These are phyloP conservation scores for Hapalemur alaotrensis DNA, from an alignment of 2,797 vertebrate genomes.

Conservation along the genomic window DNA sequence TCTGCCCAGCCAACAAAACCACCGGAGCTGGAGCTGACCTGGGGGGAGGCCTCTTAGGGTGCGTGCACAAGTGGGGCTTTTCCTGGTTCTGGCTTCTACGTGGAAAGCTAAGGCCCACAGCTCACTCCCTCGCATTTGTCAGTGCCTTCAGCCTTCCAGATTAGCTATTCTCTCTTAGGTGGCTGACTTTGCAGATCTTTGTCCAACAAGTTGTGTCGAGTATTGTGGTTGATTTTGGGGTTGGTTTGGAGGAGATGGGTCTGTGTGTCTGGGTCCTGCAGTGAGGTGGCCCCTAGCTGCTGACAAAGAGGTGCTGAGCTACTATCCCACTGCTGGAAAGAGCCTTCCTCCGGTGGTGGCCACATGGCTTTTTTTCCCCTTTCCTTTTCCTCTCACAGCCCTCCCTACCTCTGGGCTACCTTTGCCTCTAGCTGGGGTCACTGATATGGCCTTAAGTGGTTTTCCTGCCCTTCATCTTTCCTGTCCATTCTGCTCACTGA, in stretches of 20 bases:
- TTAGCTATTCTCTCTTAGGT: conserved; percentile 3
- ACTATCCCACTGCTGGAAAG: background rate
- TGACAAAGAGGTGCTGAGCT: background rate
- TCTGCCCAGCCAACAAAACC: background rate
- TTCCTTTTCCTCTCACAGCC: background rate
- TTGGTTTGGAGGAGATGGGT: background rate
- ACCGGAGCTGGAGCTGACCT: background rate
- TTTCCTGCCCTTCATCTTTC: background rate
- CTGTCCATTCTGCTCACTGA: background rate
- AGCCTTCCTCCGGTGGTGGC: background rate
- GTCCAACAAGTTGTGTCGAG: background rate
- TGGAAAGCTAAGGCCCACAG: background rate
- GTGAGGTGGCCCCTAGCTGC: background rate
- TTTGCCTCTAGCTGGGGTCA: background rate
- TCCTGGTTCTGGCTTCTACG: background rate
- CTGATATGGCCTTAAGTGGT: background rate
- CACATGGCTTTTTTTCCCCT: background rate
- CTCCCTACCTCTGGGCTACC: background rate
- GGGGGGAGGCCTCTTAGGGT: background rate
- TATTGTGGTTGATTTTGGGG: background rate
- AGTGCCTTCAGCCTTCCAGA: background rate
- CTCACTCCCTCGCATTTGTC: background rate
- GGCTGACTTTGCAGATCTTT: background rate
- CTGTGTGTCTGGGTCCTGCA: background rate
- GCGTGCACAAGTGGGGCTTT: background rate